Base-by-base conservation (phyloP, 2,888 invertebrate species). In the Ditylenchus weischeri region DNA sequence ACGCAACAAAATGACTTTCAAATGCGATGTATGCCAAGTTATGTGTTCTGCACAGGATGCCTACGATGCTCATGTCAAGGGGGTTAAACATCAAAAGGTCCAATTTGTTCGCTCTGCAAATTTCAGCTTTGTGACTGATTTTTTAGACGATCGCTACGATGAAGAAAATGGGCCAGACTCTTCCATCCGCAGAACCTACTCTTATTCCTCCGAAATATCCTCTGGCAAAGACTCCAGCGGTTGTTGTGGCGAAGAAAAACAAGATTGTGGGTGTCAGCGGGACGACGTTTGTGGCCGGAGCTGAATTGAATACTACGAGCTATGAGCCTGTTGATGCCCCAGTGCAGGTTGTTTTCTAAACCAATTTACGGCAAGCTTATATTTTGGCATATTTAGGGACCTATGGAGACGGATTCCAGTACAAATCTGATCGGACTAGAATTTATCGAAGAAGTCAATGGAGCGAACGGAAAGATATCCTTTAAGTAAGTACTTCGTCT, bases 11-110 rank as follows among this genome's bases (percentile, higher is more conserved):
- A 88, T 87, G 84, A 89, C 90, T 29, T 86, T 93, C 80, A 89
- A 93, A 75, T 98, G 98, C 86, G 95, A 96, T 85, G 88, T 98
- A 70, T 98, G 98, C 82, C 93, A 94, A 86, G 94, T 98, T 13
- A 93, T 94, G 15, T 98, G 96, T 86, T 96, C 96, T 15, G 96
- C 96, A 66, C 91, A 91, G 66, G 98, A 98, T 87, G 95, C 96
- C 0, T 98, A 96, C 86, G 93, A 93, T 51, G 75, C 81, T 10
- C 96, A 98, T 86, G 92, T 98, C 77, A 88, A 94, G 69, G 98
- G 98, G 71, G 90, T 93, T 76, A 96, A 96, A 85, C 98, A 98
- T 87, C 93, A 93, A 85, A 95, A 95, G 87, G 93, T 93, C 3
- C 19, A 36, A 65, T n/a, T 21, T 51, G 62, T 54, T 2, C 2